Conservation (phyloP, 1,140 invertebrate species). For the Drosophila ananassae region DNA sequence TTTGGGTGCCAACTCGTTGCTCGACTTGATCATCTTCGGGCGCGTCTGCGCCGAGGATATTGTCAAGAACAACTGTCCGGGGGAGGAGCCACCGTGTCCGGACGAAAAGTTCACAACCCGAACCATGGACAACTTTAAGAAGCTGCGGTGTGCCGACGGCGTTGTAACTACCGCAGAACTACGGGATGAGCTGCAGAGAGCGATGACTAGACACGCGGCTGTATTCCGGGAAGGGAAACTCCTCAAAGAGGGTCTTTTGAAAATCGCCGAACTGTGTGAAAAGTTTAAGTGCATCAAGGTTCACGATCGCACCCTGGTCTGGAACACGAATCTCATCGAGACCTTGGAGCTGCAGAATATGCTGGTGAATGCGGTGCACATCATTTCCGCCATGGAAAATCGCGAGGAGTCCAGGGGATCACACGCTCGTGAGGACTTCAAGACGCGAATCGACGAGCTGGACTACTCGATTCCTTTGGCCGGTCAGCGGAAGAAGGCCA, state of each 20-base stretch:
- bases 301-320: slow-evolving; percentile 89
- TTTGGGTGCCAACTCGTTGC: slow-evolving; percentile 97
- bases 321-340: slow-evolving; percentile 98
- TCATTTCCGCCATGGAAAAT: slow-evolving; percentile 95
- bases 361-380: slow-evolving; percentile 95
- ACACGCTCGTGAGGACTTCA: slow-evolving; percentile 98
- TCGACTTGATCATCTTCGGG: slow-evolving; percentile 99
- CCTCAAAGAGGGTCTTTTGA: slow-evolving; percentile 91
- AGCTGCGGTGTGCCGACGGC: slow-evolving; percentile 91
- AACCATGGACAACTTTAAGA: slow-evolving; percentile 96
- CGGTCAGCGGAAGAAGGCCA: slow-evolving; percentile 86
- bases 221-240: slow-evolving; percentile 96
- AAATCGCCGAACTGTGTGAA: slow-evolving; percentile 87
- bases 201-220: slow-evolving; percentile 98
- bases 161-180: slow-evolving; percentile 91
- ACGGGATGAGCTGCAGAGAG: slow-evolving; percentile 96
- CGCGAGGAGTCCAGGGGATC: slow-evolving; percentile 98
- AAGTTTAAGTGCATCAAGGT: slow-evolving; percentile 87
- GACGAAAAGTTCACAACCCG: slow-evolving; percentile 92
- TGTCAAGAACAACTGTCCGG: slow-evolving; percentile 90
- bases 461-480: slow-evolving; percentile 84
- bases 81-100: slow-evolving; percentile 89
- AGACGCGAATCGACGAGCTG: slow-evolving; percentile 94
- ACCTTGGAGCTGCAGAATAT: slow-evolving; percentile 98
- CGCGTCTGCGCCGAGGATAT: slow-evolving; percentile 97